Percentiles rank a stretch among this genome's conserved stretches.
These are phyloP conservation scores for Phthorimaea operculella DNA, from an alignment of 1,140 invertebrate genomes.

Conservation along the genomic window DNA sequence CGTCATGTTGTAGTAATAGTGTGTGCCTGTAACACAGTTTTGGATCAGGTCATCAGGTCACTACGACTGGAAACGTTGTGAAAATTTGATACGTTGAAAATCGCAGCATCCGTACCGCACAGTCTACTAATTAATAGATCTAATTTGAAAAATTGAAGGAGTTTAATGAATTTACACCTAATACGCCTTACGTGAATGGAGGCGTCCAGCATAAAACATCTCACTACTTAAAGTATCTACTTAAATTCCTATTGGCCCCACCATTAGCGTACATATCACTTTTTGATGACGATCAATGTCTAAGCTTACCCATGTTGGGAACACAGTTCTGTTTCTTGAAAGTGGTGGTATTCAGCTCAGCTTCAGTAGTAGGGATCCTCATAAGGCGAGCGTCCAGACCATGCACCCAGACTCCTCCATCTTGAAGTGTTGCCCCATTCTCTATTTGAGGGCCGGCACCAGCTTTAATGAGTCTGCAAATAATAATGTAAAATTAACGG, in stretches of 20 bases:
- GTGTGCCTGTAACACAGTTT: slow-evolving; percentile 37
- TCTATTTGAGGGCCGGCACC: slow-evolving; percentile 50
- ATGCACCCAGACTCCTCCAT: slow-evolving; percentile 55
- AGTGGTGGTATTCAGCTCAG: slow-evolving; percentile 38
- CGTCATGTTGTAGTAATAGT: slow-evolving; percentile 61
- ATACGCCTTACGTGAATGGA: background rate
- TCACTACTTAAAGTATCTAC: no score
- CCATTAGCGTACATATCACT: no score
- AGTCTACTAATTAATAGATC: no score
- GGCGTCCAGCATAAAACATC: background rate
- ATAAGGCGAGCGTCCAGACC: slow-evolving; percentile 40
- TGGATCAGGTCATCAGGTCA: no score
- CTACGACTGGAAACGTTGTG: no score
- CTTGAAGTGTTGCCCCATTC: slow-evolving; percentile 49
- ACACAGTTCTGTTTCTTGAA: slow-evolving; percentile 61
- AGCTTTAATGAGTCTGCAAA: slow-evolving; percentile 44
- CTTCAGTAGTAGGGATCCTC: slow-evolving; percentile 45
- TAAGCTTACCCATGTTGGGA: slow-evolving; percentile 52
- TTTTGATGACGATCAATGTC: background rate
- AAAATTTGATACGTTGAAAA: no score
- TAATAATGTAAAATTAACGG: no score
- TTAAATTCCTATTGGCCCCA: no score
- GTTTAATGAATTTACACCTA: no score
- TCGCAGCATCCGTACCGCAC: no score
- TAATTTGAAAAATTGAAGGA: no score